Evolutionary conservation across 2,113 vertebrate genomes (phyloP), one percentile per base, ranked within the genome.

Genomic region (Oenanthe melanoleuca): DNA sequence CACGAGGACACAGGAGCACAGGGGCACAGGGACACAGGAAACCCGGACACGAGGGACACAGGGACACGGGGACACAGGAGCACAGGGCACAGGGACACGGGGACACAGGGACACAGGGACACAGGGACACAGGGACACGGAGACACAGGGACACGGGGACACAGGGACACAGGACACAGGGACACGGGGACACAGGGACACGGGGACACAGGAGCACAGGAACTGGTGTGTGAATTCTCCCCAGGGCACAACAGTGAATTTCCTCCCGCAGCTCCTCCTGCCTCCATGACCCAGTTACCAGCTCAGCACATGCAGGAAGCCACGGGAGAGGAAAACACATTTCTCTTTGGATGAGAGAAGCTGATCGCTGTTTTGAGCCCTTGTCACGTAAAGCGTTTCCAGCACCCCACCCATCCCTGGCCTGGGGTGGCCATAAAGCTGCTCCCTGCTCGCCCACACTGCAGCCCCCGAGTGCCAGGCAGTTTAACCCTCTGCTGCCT

Each of bases 361-460:
- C 57, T 93, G 92, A 86, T 95, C 69, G 38, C 93, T 93, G 56
- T 96, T 97, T 95, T 89, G 93, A 96, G 87, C 72, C 61, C 55
- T 92, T 86, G 83, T 78, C 52, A 38, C 22, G 52, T 60, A 57
- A 75, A 93, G 71, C 71, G 14, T 94, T 88, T 90, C 55, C 15
- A 11, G 44, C 47, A 33, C 64, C 40, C 34, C 47, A 6, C 80
- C 89, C 66, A 11, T 72, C 50, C 26, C 4, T n/a, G 29, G 4
- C 78, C 37, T 18, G 66, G 91, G 80, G 49, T 47, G 82, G 80
- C 57, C 87, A 17, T 2, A 37, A 66, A 95, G 65, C 82, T 90
- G 80, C 49, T 79, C 83, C 82, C n/a, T 82, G 49, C 79, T 57
- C 47, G 33, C 18, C 82, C 47, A 4, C 20, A 1, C 70, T 65